Percentiles rank a stretch among this genome's conserved stretches.
Evolutionary conservation across 1,140 invertebrate species (phyloP).

Genomic region (Macrobrachium rosenbergii): DNA sequence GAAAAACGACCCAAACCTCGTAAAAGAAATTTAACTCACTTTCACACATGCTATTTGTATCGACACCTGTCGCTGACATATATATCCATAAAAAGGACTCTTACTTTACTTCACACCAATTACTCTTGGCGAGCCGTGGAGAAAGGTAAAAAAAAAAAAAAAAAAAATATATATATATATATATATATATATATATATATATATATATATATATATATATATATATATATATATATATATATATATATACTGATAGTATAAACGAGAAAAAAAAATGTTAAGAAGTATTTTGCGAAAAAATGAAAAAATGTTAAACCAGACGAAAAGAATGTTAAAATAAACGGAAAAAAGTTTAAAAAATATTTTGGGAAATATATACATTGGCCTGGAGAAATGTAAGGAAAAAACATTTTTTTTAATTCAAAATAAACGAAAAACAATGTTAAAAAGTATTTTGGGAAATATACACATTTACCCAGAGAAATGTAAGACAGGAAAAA

Average conservation of each 20-base stretch:
- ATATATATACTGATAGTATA: neutral
- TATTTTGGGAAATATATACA: too few relatives aligned
- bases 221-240: conserved; percentile 27
- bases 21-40: neutral
- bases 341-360: too few relatives aligned
- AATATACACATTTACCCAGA: too few relatives aligned
- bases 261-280: conserved; percentile 1
- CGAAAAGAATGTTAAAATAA: too few relatives aligned
- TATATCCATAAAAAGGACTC: neutral
- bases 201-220: conserved; percentile 27
- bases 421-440: too few relatives aligned
- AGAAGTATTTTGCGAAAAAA: neutral
- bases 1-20: too few relatives aligned
- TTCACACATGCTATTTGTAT: neutral
- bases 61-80: too few relatives aligned
- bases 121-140: neutral
- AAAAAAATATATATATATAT: conserved; percentile 19
- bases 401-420: too few relatives aligned
- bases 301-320: too few relatives aligned
- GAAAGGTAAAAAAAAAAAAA: neutral
- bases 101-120: neutral
- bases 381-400: too few relatives aligned
- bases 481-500: too few relatives aligned
- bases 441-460: too few relatives aligned
- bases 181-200: conserved; percentile 27